These are phyloP conservation scores for Poicephalus meyeri DNA, from an alignment of 2,113 vertebrate genomes.

Conservation along the genomic window DNA sequence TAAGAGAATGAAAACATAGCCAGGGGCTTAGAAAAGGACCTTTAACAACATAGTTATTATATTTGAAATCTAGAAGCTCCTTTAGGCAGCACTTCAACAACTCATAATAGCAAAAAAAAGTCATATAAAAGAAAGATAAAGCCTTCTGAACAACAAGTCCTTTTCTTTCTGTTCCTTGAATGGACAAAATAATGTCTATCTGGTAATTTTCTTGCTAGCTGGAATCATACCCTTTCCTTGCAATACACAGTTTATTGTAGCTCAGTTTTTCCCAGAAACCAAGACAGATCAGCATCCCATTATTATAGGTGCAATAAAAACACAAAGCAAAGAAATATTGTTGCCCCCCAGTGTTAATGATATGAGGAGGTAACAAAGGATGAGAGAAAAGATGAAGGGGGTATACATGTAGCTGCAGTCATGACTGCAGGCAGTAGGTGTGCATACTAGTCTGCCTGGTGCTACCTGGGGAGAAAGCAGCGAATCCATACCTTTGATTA, in stretches of 20 bases:
- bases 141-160: not conserved
- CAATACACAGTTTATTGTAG: not conserved
- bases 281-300: not conserved
- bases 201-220: not conserved
- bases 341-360: not conserved
- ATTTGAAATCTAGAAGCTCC: not conserved
- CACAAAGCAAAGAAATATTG: not conserved
- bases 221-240: not conserved
- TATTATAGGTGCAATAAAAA: not conserved
- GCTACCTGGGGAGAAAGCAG: not conserved
- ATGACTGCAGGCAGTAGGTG: not conserved
- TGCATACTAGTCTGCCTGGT: not conserved
- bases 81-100: not conserved
- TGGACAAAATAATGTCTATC: not conserved
- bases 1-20: not conserved
- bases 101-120: not conserved
- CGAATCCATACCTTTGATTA: not conserved
- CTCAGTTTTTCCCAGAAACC: not conserved
- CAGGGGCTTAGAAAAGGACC: not conserved
- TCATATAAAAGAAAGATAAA: constrained; percentile 1
- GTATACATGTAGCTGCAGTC: not conserved
- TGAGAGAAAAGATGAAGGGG: not conserved
- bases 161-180: not conserved
- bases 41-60: not conserved
- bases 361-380: not conserved